phyloP scores from a whole-genome alignment of 2,888 invertebrate genomes.

The Rotaria socialis region DNA sequence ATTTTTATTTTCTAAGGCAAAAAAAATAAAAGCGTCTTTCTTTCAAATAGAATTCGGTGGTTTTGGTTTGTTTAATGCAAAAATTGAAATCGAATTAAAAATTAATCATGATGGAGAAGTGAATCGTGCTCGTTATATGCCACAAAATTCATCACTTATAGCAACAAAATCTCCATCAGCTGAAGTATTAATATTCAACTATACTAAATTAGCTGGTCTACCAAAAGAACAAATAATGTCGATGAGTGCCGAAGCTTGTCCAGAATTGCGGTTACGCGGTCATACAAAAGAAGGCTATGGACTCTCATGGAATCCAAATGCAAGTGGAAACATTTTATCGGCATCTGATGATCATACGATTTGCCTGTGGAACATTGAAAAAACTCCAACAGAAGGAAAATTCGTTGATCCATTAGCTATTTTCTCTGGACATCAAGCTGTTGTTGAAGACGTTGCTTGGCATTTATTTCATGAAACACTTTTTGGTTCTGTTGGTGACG shows the following conservation, averaged over 20 bases:
- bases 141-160: constrained; percentile 96
- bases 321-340: constrained; percentile 88
- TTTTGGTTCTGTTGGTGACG: constrained; percentile 97
- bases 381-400: constrained; percentile 73
- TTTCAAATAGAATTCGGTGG: constrained; percentile 79
- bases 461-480: constrained; percentile 92
- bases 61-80: constrained; percentile 96
- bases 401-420: constrained; percentile 96
- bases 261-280: constrained; percentile 84
- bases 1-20: too few species aligned
- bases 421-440: constrained; percentile 95
- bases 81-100: constrained; percentile 98
- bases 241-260: constrained; percentile 84
- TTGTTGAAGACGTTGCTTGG: constrained; percentile 96
- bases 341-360: constrained; percentile 97
- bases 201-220: constrained; percentile 31
- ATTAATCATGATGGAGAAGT: constrained; percentile 99
- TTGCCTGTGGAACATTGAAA: constrained; percentile 97
- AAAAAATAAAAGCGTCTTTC: too few species aligned
- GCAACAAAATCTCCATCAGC: constrained; percentile 98
- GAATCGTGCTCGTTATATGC: constrained; percentile 96
- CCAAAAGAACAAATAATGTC: constrained; percentile 60
- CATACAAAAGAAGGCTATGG: constrained; percentile 96
- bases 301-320: constrained; percentile 95
- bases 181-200: constrained; percentile 84